Conservation (phyloP, 2,113 vertebrate genomes). For the Hippocampus mohnikei region DNA sequence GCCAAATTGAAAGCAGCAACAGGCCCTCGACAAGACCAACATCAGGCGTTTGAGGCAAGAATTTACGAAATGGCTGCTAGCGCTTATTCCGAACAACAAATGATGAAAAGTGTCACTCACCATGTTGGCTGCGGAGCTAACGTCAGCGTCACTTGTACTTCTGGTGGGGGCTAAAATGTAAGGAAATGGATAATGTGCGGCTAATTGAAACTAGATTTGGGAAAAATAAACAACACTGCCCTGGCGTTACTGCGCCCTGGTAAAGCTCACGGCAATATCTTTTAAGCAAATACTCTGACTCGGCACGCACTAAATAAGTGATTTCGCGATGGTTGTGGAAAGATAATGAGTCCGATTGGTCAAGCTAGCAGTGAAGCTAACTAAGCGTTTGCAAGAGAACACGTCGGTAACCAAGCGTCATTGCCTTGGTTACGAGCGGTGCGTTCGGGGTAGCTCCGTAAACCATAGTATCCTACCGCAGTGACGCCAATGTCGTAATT, state of each 20-base stretch:
- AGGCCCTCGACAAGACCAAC: not conserved
- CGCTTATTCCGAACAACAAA: not conserved
- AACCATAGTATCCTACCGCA: not conserved
- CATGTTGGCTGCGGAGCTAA: slow-evolving; percentile 54
- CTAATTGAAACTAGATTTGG: slow-evolving; percentile 12
- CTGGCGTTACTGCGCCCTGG: not conserved
- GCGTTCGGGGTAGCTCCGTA: slow-evolving; percentile 47
- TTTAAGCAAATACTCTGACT: not conserved
- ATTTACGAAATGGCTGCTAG: not conserved
- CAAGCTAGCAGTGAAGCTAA: slow-evolving; percentile 50
- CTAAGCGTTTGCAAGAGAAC: slow-evolving; percentile 52
- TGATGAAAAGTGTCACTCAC: slow-evolving; percentile 46
- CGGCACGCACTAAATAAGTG: not conserved
- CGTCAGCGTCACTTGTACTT: slow-evolving; percentile 26
- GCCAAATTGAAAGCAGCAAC: not conserved
- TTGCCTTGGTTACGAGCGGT: slow-evolving; percentile 63
- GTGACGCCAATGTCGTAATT: not conserved
- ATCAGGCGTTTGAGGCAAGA: not conserved
- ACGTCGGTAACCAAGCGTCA: slow-evolving; percentile 68
- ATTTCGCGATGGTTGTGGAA: slow-evolving; percentile 29
- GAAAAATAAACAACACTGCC: not conserved
- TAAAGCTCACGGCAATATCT: not conserved
- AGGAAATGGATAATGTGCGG: slow-evolving; percentile 9
- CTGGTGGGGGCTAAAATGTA: slow-evolving; percentile 29
- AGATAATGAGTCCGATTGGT: slow-evolving; percentile 45